phyloP scores from a whole-genome alignment of 2,888 invertebrate genomes.

The Rhagonycha fulva region DNA sequence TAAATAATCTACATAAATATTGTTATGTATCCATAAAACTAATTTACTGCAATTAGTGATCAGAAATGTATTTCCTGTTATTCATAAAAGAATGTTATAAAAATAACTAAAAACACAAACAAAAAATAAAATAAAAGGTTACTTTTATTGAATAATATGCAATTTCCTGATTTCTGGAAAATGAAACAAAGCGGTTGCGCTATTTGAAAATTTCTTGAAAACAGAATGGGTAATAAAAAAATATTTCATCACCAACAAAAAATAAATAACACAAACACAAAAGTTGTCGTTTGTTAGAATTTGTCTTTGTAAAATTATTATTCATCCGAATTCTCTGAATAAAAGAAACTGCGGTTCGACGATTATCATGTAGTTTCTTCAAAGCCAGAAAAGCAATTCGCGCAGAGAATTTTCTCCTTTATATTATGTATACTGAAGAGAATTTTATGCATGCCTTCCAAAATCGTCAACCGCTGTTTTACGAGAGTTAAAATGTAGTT shows the following conservation, averaged over 20 bases:
- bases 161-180: conserved; percentile 10
- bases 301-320: conserved; percentile 14
- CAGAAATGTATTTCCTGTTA: neutral
- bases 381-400: conserved; percentile 2
- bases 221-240: neutral
- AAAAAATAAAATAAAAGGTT: conserved; percentile 11
- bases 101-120: neutral
- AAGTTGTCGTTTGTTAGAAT: conserved; percentile 10
- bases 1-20: neutral
- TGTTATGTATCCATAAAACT: neutral
- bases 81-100: neutral
- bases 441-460: neutral
- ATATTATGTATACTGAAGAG: neutral
- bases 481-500: conserved; percentile 1
- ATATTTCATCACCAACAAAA: neutral
- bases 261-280: conserved; percentile 8
- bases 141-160: conserved; percentile 9
- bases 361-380: conserved; percentile 7
- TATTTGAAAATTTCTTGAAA: conserved; percentile 3
- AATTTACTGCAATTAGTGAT: neutral
- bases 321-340: conserved; percentile 11
- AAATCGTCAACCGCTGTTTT: conserved; percentile 3
- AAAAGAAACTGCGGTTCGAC: conserved; percentile 16
- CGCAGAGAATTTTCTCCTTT: neutral
- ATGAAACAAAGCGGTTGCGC: conserved; percentile 6